phyloP scores from a whole-genome alignment of 2,113 vertebrate genomes.

The Nyctibius bracteatus region DNA sequence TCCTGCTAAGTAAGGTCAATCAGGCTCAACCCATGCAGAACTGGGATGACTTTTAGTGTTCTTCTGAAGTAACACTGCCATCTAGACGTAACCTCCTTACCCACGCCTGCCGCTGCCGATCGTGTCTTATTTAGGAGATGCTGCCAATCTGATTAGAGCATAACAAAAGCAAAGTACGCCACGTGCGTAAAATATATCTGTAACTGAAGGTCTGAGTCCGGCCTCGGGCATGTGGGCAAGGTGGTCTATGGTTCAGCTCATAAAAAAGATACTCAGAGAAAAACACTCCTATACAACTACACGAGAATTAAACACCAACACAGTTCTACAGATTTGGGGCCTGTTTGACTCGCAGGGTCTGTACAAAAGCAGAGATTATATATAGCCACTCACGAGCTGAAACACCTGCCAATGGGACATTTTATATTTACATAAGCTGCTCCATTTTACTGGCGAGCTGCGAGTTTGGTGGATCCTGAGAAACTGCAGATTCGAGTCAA shows the following conservation, averaged over 20 bases:
- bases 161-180: background rate
- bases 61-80: slow-evolving; percentile 39
- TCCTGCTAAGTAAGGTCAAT: background rate
- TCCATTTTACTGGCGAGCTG: background rate
- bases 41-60: background rate
- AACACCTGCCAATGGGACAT: background rate
- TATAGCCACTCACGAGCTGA: background rate
- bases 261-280: background rate
- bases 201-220: background rate
- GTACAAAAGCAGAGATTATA: background rate
- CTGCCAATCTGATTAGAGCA: background rate
- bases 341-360: accelerated
- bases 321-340: background rate
- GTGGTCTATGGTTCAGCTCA: accelerated
- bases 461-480: accelerated
- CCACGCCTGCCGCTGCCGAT: background rate
- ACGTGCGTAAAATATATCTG: background rate
- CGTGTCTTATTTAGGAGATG: background rate
- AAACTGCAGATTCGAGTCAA: background rate
- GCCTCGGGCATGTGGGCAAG: background rate
- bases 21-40: background rate
- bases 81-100: background rate
- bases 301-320: background rate
- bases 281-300: background rate
- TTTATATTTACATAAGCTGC: background rate